Percentiles rank a stretch among this genome's conserved stretches.
phyloP scores from a whole-genome alignment of 2,888 invertebrate genomes.

The Folsomia candida region DNA sequence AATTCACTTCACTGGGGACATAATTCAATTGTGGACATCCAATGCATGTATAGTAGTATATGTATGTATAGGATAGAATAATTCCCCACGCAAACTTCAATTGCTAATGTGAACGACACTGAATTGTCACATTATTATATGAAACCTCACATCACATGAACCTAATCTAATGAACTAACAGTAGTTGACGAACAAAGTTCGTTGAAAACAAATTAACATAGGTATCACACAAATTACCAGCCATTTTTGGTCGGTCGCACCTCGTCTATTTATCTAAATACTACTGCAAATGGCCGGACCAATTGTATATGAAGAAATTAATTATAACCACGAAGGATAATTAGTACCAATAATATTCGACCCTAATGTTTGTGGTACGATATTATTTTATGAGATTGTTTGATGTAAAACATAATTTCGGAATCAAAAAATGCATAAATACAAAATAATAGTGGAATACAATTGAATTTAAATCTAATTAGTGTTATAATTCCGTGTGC shows the following conservation, averaged over 20 bases:
- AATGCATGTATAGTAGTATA: too few relatives aligned
- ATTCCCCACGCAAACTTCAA: too few relatives aligned
- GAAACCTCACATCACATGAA: too few relatives aligned
- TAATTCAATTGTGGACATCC: too few relatives aligned
- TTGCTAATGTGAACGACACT: too few relatives aligned
- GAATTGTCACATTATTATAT: too few relatives aligned
- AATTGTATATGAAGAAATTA: neutral
- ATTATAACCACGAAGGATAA: too few relatives aligned
- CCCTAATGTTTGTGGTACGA: too few relatives aligned
- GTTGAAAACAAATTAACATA: neutral
- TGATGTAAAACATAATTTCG: neutral
- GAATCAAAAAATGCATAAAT: neutral
- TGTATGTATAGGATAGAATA: too few relatives aligned
- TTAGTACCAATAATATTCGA: too few relatives aligned
- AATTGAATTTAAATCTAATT: constrained; percentile 1
- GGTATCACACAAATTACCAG: neutral
- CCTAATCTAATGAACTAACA: too few relatives aligned
- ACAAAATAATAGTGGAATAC: neutral
- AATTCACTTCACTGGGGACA: too few relatives aligned
- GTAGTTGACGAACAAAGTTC: neutral
- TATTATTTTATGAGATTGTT: neutral
- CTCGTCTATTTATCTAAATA: neutral
- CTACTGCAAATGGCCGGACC: neutral
- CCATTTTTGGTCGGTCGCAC: neutral
- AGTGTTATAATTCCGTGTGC: constrained; percentile 28